Conservation (phyloP, 2,113 vertebrate genomes). For the Seriola quinqueradiata region DNA sequence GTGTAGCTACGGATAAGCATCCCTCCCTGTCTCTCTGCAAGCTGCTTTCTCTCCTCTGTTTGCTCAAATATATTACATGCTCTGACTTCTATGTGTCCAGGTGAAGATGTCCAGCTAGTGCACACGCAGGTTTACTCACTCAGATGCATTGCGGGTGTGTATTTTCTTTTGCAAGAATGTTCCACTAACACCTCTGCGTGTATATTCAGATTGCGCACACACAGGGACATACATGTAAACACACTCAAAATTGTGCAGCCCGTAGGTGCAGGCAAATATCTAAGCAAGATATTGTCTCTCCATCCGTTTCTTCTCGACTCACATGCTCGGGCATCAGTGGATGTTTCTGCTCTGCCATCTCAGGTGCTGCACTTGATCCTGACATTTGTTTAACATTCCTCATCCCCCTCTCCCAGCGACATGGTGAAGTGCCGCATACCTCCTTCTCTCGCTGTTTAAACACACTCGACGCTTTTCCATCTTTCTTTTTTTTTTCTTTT, state of each 20-base stretch:
- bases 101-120: background rate
- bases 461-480: constrained; percentile 46
- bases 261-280: constrained; percentile 31
- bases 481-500: constrained; percentile 37
- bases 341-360: constrained; percentile 49
- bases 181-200: background rate
- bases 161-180: constrained; percentile 1
- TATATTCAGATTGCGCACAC: constrained; percentile 22
- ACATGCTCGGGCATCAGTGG: constrained; percentile 21
- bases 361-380: constrained; percentile 71
- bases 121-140: background rate
- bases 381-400: constrained; percentile 78
- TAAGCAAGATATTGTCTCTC: constrained; percentile 33
- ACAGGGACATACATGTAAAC: constrained; percentile 13
- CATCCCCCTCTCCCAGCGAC: constrained; percentile 45
- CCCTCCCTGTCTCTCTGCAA: constrained; percentile 12
- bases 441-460: constrained; percentile 67
- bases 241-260: constrained; percentile 18
- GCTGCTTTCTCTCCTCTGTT: constrained; percentile 47
- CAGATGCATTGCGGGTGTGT: constrained; percentile 2
- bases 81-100: constrained; percentile 21
- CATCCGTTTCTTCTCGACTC: constrained; percentile 9
- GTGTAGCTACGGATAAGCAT: constrained; percentile 25
- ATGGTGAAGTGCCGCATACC: constrained; percentile 41
- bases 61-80: constrained; percentile 62